Percentiles rank a stretch among this genome's conserved stretches.
Conservation (phyloP, 2,888 invertebrate genomes). For the Ligdia adustata region DNA sequence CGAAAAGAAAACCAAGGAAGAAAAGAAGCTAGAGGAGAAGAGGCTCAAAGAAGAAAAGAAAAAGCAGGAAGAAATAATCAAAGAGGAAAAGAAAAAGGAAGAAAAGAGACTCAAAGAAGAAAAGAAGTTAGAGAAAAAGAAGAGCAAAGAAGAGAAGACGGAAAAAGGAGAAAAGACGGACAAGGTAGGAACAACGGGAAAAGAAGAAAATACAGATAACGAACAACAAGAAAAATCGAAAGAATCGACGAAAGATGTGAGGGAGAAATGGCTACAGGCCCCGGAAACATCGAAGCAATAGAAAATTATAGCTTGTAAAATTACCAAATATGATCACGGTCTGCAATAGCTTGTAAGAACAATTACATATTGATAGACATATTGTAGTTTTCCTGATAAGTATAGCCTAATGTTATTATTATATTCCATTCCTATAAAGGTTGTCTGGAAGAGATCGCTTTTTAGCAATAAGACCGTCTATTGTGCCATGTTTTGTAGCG, state of each 20-base stretch:
- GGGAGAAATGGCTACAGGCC: conserved; percentile 34
- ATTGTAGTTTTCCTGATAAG: no score
- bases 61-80: conserved; percentile 16
- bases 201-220: conserved; percentile 5
- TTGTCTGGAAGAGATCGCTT: no score
- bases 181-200: not conserved
- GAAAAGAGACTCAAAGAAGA: conserved; percentile 9
- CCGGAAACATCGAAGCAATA: no score
- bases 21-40: not conserved
- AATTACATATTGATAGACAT: no score
- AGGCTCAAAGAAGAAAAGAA: conserved; percentile 10
- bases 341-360: no score
- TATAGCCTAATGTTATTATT: no score
- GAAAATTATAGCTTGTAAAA: no score
- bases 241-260: conserved; percentile 19
- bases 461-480: no score
- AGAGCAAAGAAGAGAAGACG: conserved; percentile 18
- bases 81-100: conserved; percentile 8
- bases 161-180: not conserved
- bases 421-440: no score
- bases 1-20: not conserved
- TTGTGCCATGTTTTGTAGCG: no score
- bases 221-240: conserved; percentile 1
- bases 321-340: no score
- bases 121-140: conserved; percentile 9